These are phyloP conservation scores for Poliocrania exsul DNA, from an alignment of 2,797 vertebrate genomes.

Conservation along the genomic window DNA sequence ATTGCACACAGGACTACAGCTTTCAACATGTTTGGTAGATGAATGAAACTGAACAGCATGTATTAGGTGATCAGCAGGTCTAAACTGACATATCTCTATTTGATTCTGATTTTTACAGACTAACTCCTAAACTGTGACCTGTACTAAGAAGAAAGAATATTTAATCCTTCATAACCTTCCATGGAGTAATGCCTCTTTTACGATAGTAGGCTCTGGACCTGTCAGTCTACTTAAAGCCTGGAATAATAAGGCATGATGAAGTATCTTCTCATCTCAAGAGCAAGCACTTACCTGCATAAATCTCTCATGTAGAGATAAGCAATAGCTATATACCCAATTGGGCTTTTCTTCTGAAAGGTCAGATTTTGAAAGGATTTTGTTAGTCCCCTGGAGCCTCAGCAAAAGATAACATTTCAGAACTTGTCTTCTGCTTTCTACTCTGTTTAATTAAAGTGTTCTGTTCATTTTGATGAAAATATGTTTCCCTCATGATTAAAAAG, in stretches of 20 bases:
- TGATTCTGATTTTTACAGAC: background rate
- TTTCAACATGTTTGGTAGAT: background rate
- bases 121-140: background rate
- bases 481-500: constrained; percentile 43
- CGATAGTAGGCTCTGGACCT: background rate
- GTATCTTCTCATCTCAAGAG: constrained; percentile 16
- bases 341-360: constrained; percentile 48
- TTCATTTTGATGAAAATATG: constrained; percentile 46
- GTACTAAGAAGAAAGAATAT: background rate
- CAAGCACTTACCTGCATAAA: constrained; percentile 32
- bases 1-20: no score
- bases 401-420: constrained; percentile 24
- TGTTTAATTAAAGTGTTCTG: constrained; percentile 39
- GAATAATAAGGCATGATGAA: constrained; percentile 17
- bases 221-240: background rate
- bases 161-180: background rate
- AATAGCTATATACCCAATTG: constrained; percentile 23
- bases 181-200: background rate
- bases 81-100: background rate
- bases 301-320: constrained; percentile 19
- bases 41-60: background rate
- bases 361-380: constrained; percentile 54
- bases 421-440: constrained; percentile 19
- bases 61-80: background rate
- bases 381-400: background rate